A percentile compares a stretch with the other conserved stretches of the same genome.
These are phyloP conservation scores for Wasmannia auropunctata DNA, from an alignment of 1,140 invertebrate species.

Conservation along the genomic window DNA sequence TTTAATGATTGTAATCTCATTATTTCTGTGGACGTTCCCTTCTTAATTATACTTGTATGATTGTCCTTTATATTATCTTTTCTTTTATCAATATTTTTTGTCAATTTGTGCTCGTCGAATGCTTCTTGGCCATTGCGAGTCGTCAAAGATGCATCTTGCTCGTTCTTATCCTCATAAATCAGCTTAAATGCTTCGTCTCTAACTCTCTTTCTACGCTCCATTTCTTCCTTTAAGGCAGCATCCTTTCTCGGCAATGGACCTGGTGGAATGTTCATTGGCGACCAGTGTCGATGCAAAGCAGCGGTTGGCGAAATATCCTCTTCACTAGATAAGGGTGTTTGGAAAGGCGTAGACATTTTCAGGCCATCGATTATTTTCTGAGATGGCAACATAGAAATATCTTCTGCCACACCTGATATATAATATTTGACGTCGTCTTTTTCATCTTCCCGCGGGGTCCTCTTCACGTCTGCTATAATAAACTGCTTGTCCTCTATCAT, in stretches of 20 bases:
- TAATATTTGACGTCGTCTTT: conserved; percentile 64
- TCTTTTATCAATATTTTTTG: neutral
- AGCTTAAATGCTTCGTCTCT: conserved; percentile 31
- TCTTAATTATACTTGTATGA: neutral
- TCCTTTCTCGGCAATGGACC: conserved; percentile 44
- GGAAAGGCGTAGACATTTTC: conserved; percentile 71
- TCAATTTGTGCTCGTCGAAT: neutral
- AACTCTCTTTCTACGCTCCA: conserved; percentile 2
- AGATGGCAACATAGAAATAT: conserved; percentile 54
- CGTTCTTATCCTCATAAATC: conserved; percentile 46
- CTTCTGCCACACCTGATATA: conserved; percentile 60
- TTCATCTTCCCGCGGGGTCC: conserved; percentile 55
- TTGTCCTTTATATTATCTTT: neutral
- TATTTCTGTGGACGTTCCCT: neutral
- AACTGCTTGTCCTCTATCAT: conserved; percentile 67
- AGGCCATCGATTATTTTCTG: conserved; percentile 69
- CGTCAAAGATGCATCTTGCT: neutral
- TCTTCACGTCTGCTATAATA: conserved; percentile 70
- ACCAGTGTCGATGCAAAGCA: conserved; percentile 66
- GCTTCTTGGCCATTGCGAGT: neutral
- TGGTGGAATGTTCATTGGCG: conserved; percentile 50
- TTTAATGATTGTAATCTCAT: neutral
- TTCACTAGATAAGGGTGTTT: conserved; percentile 71
- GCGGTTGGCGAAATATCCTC: conserved; percentile 29
- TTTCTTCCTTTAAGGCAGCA: conserved; percentile 24